Evolutionary conservation across 2,888 invertebrate genomes (phyloP).

Genomic region (Scelioninae gen. 2): DNA sequence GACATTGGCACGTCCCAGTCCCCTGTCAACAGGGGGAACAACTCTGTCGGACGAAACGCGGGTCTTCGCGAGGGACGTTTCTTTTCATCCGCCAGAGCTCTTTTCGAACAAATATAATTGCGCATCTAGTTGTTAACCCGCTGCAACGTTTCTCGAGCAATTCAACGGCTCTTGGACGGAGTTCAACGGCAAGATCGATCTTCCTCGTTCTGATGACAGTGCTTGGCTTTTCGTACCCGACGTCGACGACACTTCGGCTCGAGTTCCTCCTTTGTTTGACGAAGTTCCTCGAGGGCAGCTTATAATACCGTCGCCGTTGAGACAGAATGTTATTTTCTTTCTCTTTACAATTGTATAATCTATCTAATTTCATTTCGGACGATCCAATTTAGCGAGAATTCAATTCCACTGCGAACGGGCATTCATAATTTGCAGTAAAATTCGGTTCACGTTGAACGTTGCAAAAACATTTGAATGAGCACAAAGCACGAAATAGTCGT

Average conservation of each 20-base stretch:
- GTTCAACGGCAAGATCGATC: slow-evolving; percentile 56
- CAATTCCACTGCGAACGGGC: too few species aligned
- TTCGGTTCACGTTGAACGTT: too few species aligned
- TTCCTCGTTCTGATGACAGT: slow-evolving; percentile 50
- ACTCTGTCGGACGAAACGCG: slow-evolving; percentile 15
- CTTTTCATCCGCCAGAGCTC: slow-evolving; percentile 25
- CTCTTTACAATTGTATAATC: slow-evolving; percentile 29
- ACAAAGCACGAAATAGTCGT: too few species aligned
- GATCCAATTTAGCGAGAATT: not conserved
- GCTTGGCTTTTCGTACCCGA: slow-evolving; percentile 51
- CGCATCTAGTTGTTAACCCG: slow-evolving; percentile 50
- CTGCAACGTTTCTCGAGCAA: slow-evolving; percentile 45
- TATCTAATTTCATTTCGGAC: slow-evolving; percentile 17
- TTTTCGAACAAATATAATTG: slow-evolving; percentile 56
- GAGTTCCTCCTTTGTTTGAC: slow-evolving; percentile 51
- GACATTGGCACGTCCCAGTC: slow-evolving; percentile 17
- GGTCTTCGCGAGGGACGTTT: slow-evolving; percentile 8
- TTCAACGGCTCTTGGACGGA: slow-evolving; percentile 44
- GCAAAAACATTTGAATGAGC: too few species aligned
- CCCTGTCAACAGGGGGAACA: slow-evolving; percentile 21
- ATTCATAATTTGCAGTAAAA: too few species aligned
- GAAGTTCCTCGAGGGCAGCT: slow-evolving; percentile 46
- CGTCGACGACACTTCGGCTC: slow-evolving; percentile 50
- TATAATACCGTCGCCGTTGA: slow-evolving; percentile 44
- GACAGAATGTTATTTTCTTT: slow-evolving; percentile 41